phyloP scores from a whole-genome alignment of 2,113 vertebrate species.

The Prionailurus viverrinus region DNA sequence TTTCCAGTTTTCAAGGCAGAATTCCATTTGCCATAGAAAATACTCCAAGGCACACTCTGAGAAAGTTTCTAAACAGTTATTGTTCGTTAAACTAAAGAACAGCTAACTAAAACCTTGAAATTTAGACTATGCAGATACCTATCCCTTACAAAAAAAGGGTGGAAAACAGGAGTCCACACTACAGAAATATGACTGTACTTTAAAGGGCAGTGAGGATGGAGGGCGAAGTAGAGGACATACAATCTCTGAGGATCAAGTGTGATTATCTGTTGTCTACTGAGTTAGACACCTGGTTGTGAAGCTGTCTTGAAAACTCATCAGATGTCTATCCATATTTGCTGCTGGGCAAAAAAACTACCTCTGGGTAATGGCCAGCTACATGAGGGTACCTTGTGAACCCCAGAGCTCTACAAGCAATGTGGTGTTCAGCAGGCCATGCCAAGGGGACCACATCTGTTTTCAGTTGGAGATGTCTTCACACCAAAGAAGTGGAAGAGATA shows the following conservation, averaged over 20 bases:
- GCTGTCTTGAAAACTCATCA: slow-evolving; percentile 78
- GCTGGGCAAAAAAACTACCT: not conserved
- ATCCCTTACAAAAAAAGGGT: not conserved
- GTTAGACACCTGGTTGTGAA: slow-evolving; percentile 40
- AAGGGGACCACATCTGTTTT: slow-evolving; percentile 72
- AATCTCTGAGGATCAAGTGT: not conserved
- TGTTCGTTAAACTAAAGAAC: slow-evolving; percentile 1
- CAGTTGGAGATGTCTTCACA: slow-evolving; percentile 60
- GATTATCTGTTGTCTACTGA: not conserved
- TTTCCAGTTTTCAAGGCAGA: slow-evolving; percentile 21
- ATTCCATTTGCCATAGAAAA: slow-evolving; percentile 1
- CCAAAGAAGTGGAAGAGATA: slow-evolving; percentile 54
- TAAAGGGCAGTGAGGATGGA: not conserved
- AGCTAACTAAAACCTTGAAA: slow-evolving; percentile 26
- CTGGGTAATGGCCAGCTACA: slow-evolving; percentile 16
- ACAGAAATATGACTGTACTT: not conserved
- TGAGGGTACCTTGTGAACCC: not conserved
- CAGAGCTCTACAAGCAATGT: not conserved
- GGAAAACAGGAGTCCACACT: not conserved
- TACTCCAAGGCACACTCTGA: slow-evolving; percentile 36
- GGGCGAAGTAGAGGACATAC: not conserved
- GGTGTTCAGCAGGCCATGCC: not conserved
- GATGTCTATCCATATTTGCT: slow-evolving; percentile 41
- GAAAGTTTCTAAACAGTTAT: slow-evolving; percentile 41
- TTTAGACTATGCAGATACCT: slow-evolving; percentile 32